phyloP scores from a whole-genome alignment of 2,113 vertebrate species.

The Tangachromis dhanisi region DNA sequence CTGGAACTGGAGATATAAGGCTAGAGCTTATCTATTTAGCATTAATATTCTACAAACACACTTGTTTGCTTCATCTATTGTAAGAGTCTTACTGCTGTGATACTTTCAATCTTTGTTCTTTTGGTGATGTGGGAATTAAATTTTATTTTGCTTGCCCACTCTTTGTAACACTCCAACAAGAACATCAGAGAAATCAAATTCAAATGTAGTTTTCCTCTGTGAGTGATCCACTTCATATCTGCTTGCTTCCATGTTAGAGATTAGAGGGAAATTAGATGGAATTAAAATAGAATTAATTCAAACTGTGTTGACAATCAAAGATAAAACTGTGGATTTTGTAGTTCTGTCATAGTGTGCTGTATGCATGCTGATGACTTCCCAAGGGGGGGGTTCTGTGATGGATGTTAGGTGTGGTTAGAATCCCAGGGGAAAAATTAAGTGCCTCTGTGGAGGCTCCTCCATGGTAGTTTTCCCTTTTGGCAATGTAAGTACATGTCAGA shows the following conservation, averaged over 20 bases:
- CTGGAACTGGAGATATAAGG: background rate
- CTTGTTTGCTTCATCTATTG: background rate
- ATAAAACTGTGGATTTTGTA: background rate
- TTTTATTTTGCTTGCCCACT: background rate
- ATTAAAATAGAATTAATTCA: conserved; percentile 8
- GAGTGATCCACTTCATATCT: background rate
- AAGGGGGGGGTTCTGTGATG: background rate
- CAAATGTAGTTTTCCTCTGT: background rate
- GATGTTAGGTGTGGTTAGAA: conserved; percentile 30
- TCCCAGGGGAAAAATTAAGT: conserved; percentile 18
- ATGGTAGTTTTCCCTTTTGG: conserved; percentile 31
- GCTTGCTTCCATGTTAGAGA: background rate
- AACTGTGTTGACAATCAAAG: conserved; percentile 5
- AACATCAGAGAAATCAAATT: background rate
- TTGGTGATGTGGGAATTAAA: background rate
- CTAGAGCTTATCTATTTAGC: background rate
- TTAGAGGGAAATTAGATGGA: background rate
- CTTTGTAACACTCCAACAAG: background rate
- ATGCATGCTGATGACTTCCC: conserved; percentile 34
- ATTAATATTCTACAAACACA: background rate
- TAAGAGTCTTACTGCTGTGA: background rate
- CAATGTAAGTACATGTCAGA: background rate
- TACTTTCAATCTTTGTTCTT: background rate
- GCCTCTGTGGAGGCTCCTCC: conserved; percentile 14
- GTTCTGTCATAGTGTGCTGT: background rate